These are phyloP conservation scores for Petrocephalus microphthalmus DNA, from an alignment of 2,113 vertebrate genomes.

Conservation along the genomic window DNA sequence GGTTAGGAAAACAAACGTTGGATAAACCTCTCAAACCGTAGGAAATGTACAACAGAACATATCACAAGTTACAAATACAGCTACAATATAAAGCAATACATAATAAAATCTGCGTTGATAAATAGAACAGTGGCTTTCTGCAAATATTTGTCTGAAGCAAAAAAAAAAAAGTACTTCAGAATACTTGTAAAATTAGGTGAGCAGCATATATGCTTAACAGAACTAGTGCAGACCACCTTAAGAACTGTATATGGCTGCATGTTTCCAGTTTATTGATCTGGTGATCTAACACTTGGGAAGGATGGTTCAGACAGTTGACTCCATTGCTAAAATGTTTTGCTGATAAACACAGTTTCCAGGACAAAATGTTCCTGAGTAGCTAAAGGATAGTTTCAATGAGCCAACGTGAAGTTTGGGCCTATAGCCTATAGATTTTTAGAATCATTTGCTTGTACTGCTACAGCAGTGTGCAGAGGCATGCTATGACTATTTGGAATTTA, in stretches of 20 bases:
- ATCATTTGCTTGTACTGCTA: not conserved
- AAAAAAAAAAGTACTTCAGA: not conserved
- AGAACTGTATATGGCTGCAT: slow-evolving; percentile 39
- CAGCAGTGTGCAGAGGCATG: not conserved
- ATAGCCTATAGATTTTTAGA: not conserved
- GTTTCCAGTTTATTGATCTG: slow-evolving; percentile 57
- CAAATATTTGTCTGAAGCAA: not conserved
- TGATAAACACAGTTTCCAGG: slow-evolving; percentile 2
- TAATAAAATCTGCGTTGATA: not conserved
- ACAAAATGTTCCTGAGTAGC: not conserved
- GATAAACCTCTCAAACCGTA: not conserved
- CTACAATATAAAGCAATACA: not conserved
- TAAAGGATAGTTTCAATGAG: not conserved
- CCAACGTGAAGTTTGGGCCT: not conserved
- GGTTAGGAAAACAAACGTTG: not conserved
- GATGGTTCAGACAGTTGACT: slow-evolving; percentile 44
- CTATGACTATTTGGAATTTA: not conserved
- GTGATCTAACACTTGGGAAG: slow-evolving; percentile 48
- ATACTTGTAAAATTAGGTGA: not conserved
- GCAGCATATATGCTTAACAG: not conserved
- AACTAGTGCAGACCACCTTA: slow-evolving; percentile 49
- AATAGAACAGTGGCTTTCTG: not conserved
- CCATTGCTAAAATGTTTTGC: slow-evolving; percentile 19
- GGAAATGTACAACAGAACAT: not conserved
- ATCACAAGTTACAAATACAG: not conserved